Evolutionary conservation across 2,888 invertebrate genomes (phyloP), one percentile per base, ranked within the genome.

Genomic region (Rhagonycha fulva): DNA sequence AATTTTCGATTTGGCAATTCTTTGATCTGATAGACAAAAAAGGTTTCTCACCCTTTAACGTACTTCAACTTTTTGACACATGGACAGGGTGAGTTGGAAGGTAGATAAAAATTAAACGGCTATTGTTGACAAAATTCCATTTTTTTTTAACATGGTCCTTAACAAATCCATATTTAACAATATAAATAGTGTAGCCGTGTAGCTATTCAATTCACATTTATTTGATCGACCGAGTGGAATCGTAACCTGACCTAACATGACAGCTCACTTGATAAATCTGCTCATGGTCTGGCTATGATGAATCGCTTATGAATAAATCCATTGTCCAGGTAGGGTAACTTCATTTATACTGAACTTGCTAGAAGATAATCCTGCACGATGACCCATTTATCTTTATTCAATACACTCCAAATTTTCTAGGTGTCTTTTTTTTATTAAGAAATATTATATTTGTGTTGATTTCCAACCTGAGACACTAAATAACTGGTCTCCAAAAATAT

Each of bases 161-260:
- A 67, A 72, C 66, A 74, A 69, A 62, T 70, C 74, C 69, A 67
- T 61, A 60, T 71, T 67, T 60, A 74, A 75, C 74, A 75, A 75
- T 75, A 71, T 62, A 71, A 75, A 75, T 75, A 67, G 74, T 71
- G 66, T 70, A 66, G n/a, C 47, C 9, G 47, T 47, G 47, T 47
- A 61, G 70, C 74, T 75, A 66, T 75, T 70, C 70, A 75, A 75
- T 75, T 60, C 74, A 71, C 74, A 75, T 75, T 66, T 68, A 75
- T 63, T 68, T 76, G 69, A 79, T 79, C 80, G 77, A 71, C 70
- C 77, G 79, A 80, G 78, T 78, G 77, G 75, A 80, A 78, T 80
- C 80, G 75, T 78, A 78, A 80, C 79, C 80, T 80, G 79, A 79
- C 79, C 77, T 78, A 80, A 79, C 80, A 67, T 77, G 80, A 80